phyloP scores from a whole-genome alignment of 2,113 vertebrate species.

The Stegostoma tigrinum region DNA sequence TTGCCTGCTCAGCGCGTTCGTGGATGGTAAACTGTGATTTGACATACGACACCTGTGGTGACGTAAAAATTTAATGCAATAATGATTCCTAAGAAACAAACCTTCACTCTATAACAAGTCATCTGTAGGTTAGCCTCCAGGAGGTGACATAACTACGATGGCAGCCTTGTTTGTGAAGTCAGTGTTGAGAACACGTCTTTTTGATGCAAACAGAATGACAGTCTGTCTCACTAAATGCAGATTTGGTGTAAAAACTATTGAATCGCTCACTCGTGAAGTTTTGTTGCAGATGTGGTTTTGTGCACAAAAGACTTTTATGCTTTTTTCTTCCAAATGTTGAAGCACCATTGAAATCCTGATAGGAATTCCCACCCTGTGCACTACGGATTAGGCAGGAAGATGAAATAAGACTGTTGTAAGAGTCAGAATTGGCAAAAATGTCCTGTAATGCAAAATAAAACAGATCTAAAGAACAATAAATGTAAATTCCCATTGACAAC shows the following conservation, averaged over 20 bases:
- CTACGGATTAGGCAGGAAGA: not conserved
- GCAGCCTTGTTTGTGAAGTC: slow-evolving; percentile 3
- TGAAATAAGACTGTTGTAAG: not conserved
- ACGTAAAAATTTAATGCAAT: slow-evolving; percentile 19
- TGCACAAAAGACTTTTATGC: not conserved
- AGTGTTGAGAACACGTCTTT: not conserved
- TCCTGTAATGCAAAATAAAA: not conserved
- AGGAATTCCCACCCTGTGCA: not conserved
- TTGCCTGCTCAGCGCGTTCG: not conserved
- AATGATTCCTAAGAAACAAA: slow-evolving; percentile 1
- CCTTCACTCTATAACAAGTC: not conserved
- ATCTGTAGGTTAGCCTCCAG: slow-evolving; percentile 27
- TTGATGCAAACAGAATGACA: not conserved
- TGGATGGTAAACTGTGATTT: slow-evolving; percentile 23
- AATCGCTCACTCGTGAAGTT: not conserved
- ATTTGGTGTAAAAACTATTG: not conserved
- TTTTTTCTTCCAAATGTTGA: not conserved
- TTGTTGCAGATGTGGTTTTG: not conserved
- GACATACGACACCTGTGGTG: not conserved
- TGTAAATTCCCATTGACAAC: not conserved
- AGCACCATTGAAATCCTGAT: not conserved
- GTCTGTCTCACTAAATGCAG: not conserved
- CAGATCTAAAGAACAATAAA: not conserved
- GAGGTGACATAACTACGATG: slow-evolving; percentile 30
- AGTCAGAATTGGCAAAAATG: not conserved